Conservation (phyloP, 2,888 invertebrate species). For the Morpho deidamia region DNA sequence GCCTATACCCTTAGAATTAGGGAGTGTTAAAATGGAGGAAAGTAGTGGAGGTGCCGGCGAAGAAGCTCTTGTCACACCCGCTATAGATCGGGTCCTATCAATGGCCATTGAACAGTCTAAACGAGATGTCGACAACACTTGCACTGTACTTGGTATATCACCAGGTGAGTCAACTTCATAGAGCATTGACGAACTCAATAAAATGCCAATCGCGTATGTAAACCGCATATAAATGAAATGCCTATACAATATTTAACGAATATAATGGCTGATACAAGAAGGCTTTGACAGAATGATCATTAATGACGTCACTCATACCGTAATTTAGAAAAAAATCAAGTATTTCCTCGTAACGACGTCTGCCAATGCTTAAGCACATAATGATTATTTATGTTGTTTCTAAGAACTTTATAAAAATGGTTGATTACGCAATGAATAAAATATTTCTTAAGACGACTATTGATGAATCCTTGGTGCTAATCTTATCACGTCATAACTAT, state of each 20-base stretch:
- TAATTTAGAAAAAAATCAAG: conserved; percentile 44
- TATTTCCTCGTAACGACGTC: conserved; percentile 42
- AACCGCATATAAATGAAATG: conserved; percentile 16
- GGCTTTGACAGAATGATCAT: conserved; percentile 31
- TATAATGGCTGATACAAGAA: not conserved
- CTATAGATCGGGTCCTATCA: conserved; percentile 89
- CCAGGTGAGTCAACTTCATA: conserved; percentile 82
- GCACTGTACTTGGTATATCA: conserved; percentile 90
- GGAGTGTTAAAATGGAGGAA: conserved; percentile 83
- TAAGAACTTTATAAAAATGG: conserved; percentile 46
- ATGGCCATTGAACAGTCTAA: conserved; percentile 92
- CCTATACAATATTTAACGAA: conserved; percentile 15
- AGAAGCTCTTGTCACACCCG: conserved; percentile 82
- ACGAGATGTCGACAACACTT: conserved; percentile 91
- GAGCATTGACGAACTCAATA: conserved; percentile 21
- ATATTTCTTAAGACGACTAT: conserved; percentile 37
- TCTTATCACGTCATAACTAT: conserved; percentile 16
- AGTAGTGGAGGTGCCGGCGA: conserved; percentile 76
- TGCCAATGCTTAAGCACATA: conserved; percentile 46
- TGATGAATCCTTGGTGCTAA: conserved; percentile 37
- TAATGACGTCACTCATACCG: conserved; percentile 54
- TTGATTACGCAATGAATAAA: conserved; percentile 59
- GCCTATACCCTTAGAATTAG: conserved; percentile 84
- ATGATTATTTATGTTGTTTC: conserved; percentile 58
- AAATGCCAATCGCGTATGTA: conserved; percentile 12